These are phyloP conservation scores for Serilophus lunatus DNA, from an alignment of 2,113 vertebrate species.

Conservation along the genomic window DNA sequence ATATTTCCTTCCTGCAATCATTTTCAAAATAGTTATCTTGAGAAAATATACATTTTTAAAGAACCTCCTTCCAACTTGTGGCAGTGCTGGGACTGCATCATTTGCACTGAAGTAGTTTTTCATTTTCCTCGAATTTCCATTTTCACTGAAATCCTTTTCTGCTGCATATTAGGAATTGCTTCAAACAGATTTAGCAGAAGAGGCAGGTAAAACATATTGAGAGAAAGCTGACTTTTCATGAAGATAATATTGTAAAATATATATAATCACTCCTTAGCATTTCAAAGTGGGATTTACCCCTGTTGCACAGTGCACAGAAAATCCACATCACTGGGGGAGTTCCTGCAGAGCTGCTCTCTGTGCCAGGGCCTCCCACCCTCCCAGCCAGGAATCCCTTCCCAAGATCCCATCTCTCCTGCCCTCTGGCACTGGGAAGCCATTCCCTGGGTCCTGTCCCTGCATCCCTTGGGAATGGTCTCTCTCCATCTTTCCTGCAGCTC, in stretches of 20 bases:
- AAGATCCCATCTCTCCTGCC: fast-evolving
- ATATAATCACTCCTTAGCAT: neutral
- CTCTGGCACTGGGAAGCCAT: neutral
- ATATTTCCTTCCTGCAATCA: constrained; percentile 69
- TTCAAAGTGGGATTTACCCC: too few species aligned
- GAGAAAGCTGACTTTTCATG: neutral
- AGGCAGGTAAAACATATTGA: neutral
- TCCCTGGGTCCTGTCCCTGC: neutral
- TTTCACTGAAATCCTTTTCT: constrained; percentile 47
- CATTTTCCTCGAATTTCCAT: neutral
- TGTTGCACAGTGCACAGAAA: too few species aligned
- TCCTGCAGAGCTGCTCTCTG: too few species aligned
- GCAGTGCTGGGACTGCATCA: neutral
- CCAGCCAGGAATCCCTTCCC: neutral
- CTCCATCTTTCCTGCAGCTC: fast-evolving
- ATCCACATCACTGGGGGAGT: too few species aligned
- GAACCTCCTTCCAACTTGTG: constrained; percentile 35
- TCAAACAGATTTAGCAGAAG: neutral
- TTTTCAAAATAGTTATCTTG: constrained; percentile 68
- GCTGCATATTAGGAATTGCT: constrained; percentile 4
- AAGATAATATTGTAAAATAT: neutral
- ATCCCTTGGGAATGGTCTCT: neutral
- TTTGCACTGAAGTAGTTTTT: constrained; percentile 25
- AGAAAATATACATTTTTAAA: constrained; percentile 69
- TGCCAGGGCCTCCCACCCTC: neutral